Percentiles rank a stretch among this genome's conserved stretches.
Evolutionary conservation across 2,888 invertebrate species (phyloP).

Genomic region (Schrankia costaestrigalis): DNA sequence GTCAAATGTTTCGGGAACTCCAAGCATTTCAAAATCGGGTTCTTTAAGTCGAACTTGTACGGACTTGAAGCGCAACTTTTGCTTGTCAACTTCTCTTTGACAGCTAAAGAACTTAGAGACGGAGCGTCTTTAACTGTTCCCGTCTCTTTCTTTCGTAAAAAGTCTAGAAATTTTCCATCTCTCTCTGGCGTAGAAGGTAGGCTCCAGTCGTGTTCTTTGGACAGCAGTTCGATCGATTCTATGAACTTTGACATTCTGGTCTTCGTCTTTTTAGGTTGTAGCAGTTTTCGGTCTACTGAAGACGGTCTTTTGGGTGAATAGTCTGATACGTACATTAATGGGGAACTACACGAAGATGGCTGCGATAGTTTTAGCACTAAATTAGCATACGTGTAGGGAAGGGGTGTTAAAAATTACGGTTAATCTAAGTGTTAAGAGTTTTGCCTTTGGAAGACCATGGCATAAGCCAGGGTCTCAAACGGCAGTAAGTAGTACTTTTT

Average conservation of each 20-base stretch:
- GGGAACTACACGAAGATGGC: slow-evolving; percentile 39
- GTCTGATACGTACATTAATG: slow-evolving; percentile 53
- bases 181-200: slow-evolving; percentile 43
- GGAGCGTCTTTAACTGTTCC: slow-evolving; percentile 29
- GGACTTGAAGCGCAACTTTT: slow-evolving; percentile 61
- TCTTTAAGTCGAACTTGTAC: slow-evolving; percentile 41
- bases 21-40: slow-evolving; percentile 49
- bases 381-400: slow-evolving; percentile 13
- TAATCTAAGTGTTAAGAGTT: slow-evolving; percentile 5
- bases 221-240: slow-evolving; percentile 49
- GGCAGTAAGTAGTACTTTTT: no score
- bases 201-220: slow-evolving; percentile 47
- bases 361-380: slow-evolving; percentile 32
- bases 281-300: slow-evolving; percentile 13
- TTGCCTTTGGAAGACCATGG: no score
- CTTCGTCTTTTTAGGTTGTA: slow-evolving; percentile 25
- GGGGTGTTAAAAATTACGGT: slow-evolving; percentile 16
- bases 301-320: slow-evolving; percentile 42
- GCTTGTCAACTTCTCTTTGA: slow-evolving; percentile 26
- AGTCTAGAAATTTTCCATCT: slow-evolving; percentile 47
- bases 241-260: slow-evolving; percentile 56
- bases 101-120: slow-evolving; percentile 36
- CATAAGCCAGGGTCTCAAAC: no score
- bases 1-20: slow-evolving; percentile 49
- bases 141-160: slow-evolving; percentile 44